A percentile compares a stretch with the other conserved stretches of the same genome.
phyloP scores from a whole-genome alignment of 2,113 vertebrate genomes.

The Naja naja region DNA sequence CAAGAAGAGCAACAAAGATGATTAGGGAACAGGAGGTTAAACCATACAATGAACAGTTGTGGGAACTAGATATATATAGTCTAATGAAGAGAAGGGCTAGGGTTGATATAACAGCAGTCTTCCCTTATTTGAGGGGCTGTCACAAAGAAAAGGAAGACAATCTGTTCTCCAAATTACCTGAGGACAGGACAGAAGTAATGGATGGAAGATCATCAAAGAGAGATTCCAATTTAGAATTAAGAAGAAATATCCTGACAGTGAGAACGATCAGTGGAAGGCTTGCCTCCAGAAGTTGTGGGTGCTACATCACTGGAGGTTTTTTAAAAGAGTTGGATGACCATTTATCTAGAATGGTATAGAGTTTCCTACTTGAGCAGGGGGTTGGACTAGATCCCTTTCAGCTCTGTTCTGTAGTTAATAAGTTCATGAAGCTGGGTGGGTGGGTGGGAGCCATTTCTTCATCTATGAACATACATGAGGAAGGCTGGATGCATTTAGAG shows the following conservation, averaged over 20 bases:
- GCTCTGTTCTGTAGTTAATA: neutral
- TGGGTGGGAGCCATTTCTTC: constrained; percentile 14
- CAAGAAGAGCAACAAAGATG: neutral
- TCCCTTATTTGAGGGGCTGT: neutral
- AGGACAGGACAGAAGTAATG: neutral
- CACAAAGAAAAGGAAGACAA: neutral
- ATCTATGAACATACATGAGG: accelerated
- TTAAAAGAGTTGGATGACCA: neutral
- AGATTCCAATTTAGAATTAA: neutral
- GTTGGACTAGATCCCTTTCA: neutral
- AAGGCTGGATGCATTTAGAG: neutral
- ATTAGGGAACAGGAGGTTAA: neutral
- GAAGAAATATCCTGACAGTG: neutral
- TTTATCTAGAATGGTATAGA: neutral
- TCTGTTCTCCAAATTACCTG: neutral
- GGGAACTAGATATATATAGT: neutral
- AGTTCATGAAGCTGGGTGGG: neutral
- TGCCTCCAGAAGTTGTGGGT: neutral
- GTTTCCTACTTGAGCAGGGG: neutral
- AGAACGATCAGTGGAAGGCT: neutral
- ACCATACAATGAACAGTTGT: neutral
- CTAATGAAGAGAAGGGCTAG: neutral
- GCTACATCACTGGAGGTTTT: neutral
- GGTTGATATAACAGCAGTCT: neutral
- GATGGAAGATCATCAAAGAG: neutral